Percentiles rank a stretch among this genome's conserved stretches.
These are phyloP conservation scores for Idaea biselata DNA, from an alignment of 2,888 invertebrate species.

Conservation along the genomic window DNA sequence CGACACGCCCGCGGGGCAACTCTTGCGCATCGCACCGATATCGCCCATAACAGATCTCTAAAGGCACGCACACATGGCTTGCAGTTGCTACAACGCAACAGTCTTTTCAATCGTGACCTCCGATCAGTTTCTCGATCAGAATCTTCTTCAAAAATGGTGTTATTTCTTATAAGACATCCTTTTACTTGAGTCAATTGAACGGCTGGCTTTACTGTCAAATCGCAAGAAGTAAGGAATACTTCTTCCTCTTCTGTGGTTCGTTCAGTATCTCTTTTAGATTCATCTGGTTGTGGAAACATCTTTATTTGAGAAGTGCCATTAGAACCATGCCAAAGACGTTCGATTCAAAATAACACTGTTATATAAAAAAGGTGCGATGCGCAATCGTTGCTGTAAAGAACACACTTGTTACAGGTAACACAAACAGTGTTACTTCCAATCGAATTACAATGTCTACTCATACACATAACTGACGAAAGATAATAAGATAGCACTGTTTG, in stretches of 20 bases:
- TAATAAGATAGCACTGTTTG: conserved; percentile 54
- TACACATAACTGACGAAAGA: conserved; percentile 7
- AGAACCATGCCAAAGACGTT: conserved; percentile 10
- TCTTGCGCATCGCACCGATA: conserved; percentile 68
- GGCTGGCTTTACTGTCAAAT: conserved; percentile 47
- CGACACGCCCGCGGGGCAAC: conserved; percentile 42
- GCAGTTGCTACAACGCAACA: conserved; percentile 39
- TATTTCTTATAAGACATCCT: conserved; percentile 52
- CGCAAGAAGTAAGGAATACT: conserved; percentile 56
- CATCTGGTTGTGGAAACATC: conserved; percentile 39
- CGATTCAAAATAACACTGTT: conserved; percentile 62
- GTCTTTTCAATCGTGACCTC: conserved; percentile 47
- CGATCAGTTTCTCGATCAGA: conserved; percentile 21
- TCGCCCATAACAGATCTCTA: conserved; percentile 49
- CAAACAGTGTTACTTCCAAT: conserved; percentile 62
- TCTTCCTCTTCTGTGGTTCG: conserved; percentile 46
- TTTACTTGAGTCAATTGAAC: conserved; percentile 42
- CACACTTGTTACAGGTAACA: conserved; percentile 31
- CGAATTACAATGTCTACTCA: conserved; percentile 14
- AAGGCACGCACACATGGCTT: conserved; percentile 39
- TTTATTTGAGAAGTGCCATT: conserved; percentile 8
- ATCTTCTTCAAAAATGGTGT: conserved; percentile 35
- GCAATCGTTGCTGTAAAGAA: conserved; percentile 39
- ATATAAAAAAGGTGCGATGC: conserved; percentile 52
- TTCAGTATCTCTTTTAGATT: conserved; percentile 25